Evolutionary conservation across 2,888 invertebrate species (phyloP).

Genomic region (Noctua janthina): DNA sequence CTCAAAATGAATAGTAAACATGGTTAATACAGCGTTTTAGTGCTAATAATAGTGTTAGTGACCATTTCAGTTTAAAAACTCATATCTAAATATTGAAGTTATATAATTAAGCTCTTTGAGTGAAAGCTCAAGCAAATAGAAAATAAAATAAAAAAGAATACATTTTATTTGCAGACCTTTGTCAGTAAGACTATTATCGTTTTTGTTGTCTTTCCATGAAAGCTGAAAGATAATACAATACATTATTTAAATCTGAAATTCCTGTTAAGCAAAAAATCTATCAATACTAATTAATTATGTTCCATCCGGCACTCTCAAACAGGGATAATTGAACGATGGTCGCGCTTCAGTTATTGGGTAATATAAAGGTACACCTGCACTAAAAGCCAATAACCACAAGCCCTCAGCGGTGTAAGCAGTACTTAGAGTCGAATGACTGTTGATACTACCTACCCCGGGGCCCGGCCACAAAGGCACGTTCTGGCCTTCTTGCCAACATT

Average conservation of each 20-base stretch:
- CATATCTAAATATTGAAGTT: neutral
- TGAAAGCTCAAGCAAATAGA: neutral
- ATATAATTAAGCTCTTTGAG: neutral
- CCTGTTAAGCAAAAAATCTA: neutral
- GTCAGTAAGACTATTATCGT: neutral
- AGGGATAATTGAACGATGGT: constrained; percentile 20
- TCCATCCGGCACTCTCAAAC: neutral
- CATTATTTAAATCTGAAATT: neutral
- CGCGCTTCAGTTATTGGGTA: neutral
- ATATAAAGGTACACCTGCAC: neutral
- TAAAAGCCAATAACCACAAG: neutral
- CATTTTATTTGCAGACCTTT: neutral
- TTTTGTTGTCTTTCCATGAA: neutral
- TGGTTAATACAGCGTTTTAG: too few species aligned
- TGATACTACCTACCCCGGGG: neutral
- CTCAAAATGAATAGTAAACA: too few species aligned
- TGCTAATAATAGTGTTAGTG: too few species aligned
- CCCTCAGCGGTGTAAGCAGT: neutral
- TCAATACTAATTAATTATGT: neutral
- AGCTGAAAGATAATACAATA: neutral
- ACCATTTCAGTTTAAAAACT: too few species aligned
- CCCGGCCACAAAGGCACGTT: neutral
- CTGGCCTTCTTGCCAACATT: neutral
- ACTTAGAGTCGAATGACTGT: neutral
- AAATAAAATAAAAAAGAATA: neutral